A percentile compares a stretch with the other conserved stretches of the same genome.
Evolutionary conservation across 1,140 invertebrate genomes (phyloP).

Genomic region (Drepana arcuata): DNA sequence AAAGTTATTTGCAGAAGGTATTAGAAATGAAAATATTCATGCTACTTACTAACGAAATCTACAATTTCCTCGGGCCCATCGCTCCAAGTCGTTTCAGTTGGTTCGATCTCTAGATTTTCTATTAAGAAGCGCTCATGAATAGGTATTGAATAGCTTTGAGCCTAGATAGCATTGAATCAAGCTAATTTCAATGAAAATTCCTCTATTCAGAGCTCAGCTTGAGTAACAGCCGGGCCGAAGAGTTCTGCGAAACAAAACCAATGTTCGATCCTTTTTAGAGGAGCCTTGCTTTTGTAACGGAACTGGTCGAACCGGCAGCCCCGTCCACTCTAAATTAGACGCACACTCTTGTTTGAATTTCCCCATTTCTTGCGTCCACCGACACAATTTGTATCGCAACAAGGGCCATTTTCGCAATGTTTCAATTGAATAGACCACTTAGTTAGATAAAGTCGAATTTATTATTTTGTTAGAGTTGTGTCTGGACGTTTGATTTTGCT

Average conservation of each 20-base stretch:
- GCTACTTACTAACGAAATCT: no score
- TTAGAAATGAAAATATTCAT: no score
- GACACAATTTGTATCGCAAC: slow-evolving; percentile 60
- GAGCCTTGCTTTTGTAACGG: slow-evolving; percentile 32
- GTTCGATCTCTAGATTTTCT: no score
- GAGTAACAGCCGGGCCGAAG: no score
- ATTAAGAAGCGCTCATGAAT: no score
- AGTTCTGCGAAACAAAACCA: slow-evolving; percentile 35
- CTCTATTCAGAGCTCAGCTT: no score
- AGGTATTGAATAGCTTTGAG: no score
- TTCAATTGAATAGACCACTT: slow-evolving; percentile 57
- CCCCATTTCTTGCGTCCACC: slow-evolving; percentile 46
- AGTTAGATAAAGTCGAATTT: slow-evolving; percentile 48
- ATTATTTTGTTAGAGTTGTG: slow-evolving; percentile 35
- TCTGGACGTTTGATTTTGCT: slow-evolving; percentile 7
- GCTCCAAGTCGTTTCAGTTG: no score
- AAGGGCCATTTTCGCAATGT: slow-evolving; percentile 55
- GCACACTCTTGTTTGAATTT: slow-evolving; percentile 44
- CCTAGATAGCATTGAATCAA: no score
- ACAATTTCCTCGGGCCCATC: no score
- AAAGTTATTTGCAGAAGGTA: no score
- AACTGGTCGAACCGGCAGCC: slow-evolving; percentile 39
- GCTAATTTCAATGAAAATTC: no score
- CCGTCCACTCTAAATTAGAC: slow-evolving; percentile 44
- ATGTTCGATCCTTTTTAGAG: slow-evolving; percentile 32